These are phyloP conservation scores for Cricetomys ansorgei DNA, from an alignment of 2,113 vertebrate species.

Conservation along the genomic window DNA sequence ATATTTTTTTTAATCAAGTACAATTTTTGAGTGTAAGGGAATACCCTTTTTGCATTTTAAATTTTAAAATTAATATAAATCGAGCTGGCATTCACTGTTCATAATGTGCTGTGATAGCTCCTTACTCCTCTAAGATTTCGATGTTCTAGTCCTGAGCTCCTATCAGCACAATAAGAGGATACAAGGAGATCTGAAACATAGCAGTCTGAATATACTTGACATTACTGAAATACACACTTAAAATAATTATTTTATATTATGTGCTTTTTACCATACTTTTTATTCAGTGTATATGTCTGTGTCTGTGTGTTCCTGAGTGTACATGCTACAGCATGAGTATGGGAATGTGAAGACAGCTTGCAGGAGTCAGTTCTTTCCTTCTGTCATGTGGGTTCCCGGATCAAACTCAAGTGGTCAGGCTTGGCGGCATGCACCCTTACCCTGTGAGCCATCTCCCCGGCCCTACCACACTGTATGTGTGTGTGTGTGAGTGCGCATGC, in stretches of 20 bases:
- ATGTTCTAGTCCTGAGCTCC: constrained; percentile 42
- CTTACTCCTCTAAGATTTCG: constrained; percentile 23
- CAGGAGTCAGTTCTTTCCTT: background rate
- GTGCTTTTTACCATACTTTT: background rate
- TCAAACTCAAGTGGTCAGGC: background rate
- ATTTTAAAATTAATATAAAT: constrained; percentile 60
- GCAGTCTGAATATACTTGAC: background rate
- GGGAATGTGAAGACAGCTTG: background rate
- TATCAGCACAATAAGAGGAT: constrained; percentile 32
- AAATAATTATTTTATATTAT: constrained; percentile 19
- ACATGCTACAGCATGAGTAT: background rate
- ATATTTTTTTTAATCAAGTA: constrained; percentile 36
- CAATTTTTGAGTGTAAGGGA: constrained; percentile 68
- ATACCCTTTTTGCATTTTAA: background rate
- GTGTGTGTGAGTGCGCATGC: no score
- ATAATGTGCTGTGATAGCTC: constrained; percentile 60
- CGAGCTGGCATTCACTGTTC: constrained; percentile 59
- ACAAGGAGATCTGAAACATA: background rate
- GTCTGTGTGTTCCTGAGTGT: background rate
- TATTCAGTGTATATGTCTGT: background rate
- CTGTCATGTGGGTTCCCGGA: background rate
- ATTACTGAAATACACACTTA: background rate
- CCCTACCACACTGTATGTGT: background rate
- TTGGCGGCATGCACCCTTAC: background rate
- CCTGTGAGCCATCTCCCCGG: background rate